Evolutionary conservation across 2,797 vertebrate genomes (phyloP).

Genomic region (Sphenodon punctatus): DNA sequence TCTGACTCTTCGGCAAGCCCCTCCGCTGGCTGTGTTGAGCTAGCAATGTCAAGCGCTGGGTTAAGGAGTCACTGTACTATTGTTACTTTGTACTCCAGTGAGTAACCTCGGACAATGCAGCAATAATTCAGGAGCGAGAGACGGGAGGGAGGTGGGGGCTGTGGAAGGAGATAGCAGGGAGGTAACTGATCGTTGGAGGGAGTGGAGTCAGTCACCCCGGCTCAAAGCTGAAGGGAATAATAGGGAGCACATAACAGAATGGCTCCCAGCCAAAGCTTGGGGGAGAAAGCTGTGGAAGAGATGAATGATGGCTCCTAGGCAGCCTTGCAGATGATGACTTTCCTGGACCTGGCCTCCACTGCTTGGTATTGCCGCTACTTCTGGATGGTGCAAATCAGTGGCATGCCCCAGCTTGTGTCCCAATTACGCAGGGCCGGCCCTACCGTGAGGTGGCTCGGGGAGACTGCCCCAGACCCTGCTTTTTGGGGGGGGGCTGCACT

Average conservation of each 20-base stretch:
- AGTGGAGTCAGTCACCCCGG: background rate
- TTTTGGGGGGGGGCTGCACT: no score
- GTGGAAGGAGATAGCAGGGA: background rate
- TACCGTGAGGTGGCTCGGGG: no score
- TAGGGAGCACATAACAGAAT: background rate
- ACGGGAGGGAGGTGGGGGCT: background rate
- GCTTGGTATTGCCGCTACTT: no score
- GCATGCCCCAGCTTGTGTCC: no score
- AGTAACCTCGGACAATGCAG: constrained; percentile 11
- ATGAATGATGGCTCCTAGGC: no score
- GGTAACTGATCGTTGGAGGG: background rate
- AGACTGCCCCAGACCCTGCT: no score
- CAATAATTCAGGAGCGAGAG: background rate
- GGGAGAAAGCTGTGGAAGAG: background rate
- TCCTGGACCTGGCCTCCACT: no score
- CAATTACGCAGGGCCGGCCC: no score
- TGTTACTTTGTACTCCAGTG: background rate
- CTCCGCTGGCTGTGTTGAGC: background rate
- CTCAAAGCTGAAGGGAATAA: background rate
- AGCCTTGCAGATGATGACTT: no score
- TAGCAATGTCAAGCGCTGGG: background rate
- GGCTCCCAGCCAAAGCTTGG: background rate
- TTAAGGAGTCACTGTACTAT: background rate
- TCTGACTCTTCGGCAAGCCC: background rate
- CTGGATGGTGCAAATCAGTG: no score